Conservation (phyloP, 2,113 vertebrate species). For the Ranitomeya variabilis region DNA sequence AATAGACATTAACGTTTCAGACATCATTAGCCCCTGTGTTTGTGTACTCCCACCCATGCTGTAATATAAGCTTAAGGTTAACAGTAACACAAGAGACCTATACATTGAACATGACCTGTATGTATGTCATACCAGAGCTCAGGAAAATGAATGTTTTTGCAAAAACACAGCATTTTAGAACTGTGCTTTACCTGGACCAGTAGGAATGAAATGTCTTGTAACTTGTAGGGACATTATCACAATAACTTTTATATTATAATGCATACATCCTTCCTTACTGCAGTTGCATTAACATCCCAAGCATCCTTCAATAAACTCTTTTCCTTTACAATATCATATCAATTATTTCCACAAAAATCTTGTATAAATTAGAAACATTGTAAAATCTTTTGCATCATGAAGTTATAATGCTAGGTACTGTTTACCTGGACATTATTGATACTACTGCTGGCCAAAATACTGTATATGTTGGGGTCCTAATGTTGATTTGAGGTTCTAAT, state of each 20-base stretch:
- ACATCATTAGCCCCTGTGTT: slow-evolving; percentile 63
- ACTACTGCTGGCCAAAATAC: neutral
- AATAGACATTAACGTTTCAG: slow-evolving; percentile 40
- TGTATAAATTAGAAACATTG: neutral
- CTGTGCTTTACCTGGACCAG: slow-evolving; percentile 62
- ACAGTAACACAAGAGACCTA: slow-evolving; percentile 59
- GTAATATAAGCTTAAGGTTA: slow-evolving; percentile 62
- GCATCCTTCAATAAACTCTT: neutral
- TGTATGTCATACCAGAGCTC: slow-evolving; percentile 61
- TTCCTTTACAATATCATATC: neutral
- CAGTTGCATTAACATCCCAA: neutral
- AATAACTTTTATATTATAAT: neutral
- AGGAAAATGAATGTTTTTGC: slow-evolving; percentile 63
- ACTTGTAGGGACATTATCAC: slow-evolving; percentile 58
- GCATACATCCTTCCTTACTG: neutral
- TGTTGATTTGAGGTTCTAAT: neutral
- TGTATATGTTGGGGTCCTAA: neutral
- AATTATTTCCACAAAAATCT: neutral
- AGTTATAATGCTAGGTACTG: neutral
- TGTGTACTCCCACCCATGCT: slow-evolving; percentile 56
- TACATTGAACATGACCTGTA: slow-evolving; percentile 59
- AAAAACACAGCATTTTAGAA: neutral
- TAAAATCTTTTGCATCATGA: neutral
- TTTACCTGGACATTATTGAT: neutral
- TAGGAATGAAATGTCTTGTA: slow-evolving; percentile 62